Conservation (phyloP, 2,113 vertebrate species). For the Edolisoma coerulescens region DNA sequence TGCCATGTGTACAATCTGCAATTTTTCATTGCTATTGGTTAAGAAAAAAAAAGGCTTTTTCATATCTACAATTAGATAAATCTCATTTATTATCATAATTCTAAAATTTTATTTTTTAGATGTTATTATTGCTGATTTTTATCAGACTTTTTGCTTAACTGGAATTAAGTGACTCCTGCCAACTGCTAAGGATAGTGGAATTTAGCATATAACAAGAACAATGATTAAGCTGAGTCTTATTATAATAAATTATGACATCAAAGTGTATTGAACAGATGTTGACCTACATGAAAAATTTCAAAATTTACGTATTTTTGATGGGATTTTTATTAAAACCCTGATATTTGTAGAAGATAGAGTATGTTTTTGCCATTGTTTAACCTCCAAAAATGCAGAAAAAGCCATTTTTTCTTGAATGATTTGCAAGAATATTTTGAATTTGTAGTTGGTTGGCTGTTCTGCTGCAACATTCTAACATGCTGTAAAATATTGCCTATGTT, state of each 20-base stretch:
- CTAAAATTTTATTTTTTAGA: neutral
- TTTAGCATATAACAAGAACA: neutral
- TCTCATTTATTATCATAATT: neutral
- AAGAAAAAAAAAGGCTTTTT: neutral
- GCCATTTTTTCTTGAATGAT: neutral
- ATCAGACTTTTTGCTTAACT: neutral
- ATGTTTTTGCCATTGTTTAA: neutral
- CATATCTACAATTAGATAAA: neutral
- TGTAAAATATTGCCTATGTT: neutral
- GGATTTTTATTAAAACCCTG: neutral
- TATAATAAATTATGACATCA: neutral
- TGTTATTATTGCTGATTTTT: neutral
- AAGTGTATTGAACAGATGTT: neutral
- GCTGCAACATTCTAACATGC: rapidly evolving
- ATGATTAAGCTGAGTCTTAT: neutral
- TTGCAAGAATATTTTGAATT: neutral
- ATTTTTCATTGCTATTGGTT: neutral
- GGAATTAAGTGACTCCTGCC: neutral
- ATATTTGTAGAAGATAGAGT: neutral
- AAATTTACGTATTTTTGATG: neutral
- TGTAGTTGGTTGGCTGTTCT: neutral
- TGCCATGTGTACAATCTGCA: neutral
- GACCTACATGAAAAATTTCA: neutral
- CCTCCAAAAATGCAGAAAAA: neutral
- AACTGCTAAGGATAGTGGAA: neutral